Evolutionary conservation across 2,888 invertebrate genomes (phyloP).

Genomic region (Sinohyriopsis cumingii): DNA sequence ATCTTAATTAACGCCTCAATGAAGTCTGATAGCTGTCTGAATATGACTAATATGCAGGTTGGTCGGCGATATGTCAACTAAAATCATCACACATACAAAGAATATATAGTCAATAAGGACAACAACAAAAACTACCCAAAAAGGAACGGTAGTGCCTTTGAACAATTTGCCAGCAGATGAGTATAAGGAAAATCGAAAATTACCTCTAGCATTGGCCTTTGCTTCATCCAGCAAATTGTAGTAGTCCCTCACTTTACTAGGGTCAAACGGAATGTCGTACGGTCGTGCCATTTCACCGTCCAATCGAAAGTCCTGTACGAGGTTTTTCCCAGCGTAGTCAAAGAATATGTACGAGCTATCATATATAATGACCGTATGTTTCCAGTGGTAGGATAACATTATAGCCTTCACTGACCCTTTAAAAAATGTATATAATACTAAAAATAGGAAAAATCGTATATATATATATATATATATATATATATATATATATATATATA

Average conservation of each 20-base stretch:
- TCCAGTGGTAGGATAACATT: conserved; percentile 36
- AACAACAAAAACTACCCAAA: no score
- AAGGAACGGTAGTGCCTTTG: no score
- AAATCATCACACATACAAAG: no score
- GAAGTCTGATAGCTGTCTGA: no score
- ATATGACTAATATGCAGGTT: no score
- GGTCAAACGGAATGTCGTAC: conserved; percentile 42
- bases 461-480: background rate
- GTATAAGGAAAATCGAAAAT: background rate
- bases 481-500: no score
- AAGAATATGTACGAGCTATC: conserved; percentile 49
- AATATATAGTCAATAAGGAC: no score
- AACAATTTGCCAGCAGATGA: background rate
- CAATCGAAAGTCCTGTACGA: conserved; percentile 38
- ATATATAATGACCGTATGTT: conserved; percentile 42
- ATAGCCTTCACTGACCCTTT: conserved; percentile 44
- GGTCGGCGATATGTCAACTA: no score
- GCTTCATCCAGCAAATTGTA: conserved; percentile 37
- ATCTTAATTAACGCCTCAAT: no score
- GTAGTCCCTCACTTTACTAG: conserved; percentile 30
- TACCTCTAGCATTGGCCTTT: conserved; percentile 40
- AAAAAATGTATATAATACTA: conserved; percentile 2
- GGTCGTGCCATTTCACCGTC: conserved; percentile 34
- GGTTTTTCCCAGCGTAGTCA: conserved; percentile 43
- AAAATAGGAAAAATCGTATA: background rate